phyloP scores from a whole-genome alignment of 2,888 invertebrate genomes.

The Invenusta paracnida region DNA sequence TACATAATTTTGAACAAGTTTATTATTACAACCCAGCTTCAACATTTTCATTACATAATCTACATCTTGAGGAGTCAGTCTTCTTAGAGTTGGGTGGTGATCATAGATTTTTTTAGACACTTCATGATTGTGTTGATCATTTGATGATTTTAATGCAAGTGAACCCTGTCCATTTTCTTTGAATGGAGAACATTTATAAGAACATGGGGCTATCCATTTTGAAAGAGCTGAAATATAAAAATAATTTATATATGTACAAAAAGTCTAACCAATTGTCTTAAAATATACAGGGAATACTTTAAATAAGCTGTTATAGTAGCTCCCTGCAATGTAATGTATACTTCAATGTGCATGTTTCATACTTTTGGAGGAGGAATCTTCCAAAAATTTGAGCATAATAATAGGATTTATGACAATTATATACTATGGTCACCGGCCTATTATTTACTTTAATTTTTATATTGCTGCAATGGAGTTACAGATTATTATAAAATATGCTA shows the following conservation, averaged over 20 bases:
- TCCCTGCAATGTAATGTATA: too few relatives aligned
- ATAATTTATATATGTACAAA: neutral
- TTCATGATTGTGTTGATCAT: neutral
- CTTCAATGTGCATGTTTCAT: too few relatives aligned
- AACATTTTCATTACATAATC: neutral
- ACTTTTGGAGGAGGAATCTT: too few relatives aligned
- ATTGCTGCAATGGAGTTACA: too few relatives aligned
- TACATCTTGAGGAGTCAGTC: neutral
- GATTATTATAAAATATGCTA: too few relatives aligned
- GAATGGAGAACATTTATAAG: neutral
- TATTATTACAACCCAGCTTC: neutral
- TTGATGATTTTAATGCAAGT: neutral
- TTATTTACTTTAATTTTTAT: too few relatives aligned
- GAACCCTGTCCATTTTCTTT: neutral
- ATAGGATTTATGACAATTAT: too few relatives aligned
- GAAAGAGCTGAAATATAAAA: neutral
- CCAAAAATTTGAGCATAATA: too few relatives aligned
- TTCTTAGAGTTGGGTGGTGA: neutral
- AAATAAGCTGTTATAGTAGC: too few relatives aligned
- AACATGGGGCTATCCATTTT: neutral
- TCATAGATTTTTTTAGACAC: neutral
- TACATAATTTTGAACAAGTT: neutral
- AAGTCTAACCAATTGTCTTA: too few relatives aligned
- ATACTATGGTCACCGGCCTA: too few relatives aligned
- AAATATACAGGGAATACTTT: too few relatives aligned